Percentiles rank a stretch among this genome's conserved stretches.
phyloP scores from a whole-genome alignment of 2,113 vertebrate genomes.

The Picathartes gymnocephalus region DNA sequence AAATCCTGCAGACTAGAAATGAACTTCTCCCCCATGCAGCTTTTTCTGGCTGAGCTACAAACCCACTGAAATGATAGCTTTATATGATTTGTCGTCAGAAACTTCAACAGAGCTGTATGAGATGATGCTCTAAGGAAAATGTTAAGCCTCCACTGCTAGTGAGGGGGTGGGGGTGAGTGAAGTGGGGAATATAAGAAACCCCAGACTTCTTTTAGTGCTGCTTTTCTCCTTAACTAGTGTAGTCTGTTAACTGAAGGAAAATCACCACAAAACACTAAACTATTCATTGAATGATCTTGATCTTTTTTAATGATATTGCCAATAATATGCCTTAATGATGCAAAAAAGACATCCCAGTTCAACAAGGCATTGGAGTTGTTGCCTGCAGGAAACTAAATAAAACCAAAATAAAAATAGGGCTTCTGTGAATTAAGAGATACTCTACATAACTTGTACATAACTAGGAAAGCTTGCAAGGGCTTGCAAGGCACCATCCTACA shows the following conservation, averaged over 20 bases:
- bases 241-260: not conserved
- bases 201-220: not conserved
- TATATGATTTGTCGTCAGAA: slow-evolving; percentile 17
- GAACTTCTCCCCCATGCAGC: slow-evolving; percentile 3
- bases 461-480: not conserved
- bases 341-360: not conserved
- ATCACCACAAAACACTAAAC: not conserved
- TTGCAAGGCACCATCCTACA: not conserved
- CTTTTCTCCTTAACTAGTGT: not conserved
- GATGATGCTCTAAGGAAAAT: not conserved
- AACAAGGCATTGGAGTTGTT: not conserved
- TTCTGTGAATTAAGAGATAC: not conserved
- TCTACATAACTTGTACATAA: not conserved
- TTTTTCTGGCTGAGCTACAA: slow-evolving; percentile 44
- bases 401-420: not conserved
- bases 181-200: not conserved
- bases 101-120: not conserved
- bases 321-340: not conserved
- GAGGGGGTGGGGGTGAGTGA: not conserved
- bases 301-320: not conserved
- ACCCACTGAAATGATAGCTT: slow-evolving; percentile 4
- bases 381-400: not conserved
- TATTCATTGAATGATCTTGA: not conserved
- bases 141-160: not conserved
- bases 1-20: not conserved